These are phyloP conservation scores for Chelonus formosanus DNA, from an alignment of 2,888 invertebrate genomes.

Conservation along the genomic window DNA sequence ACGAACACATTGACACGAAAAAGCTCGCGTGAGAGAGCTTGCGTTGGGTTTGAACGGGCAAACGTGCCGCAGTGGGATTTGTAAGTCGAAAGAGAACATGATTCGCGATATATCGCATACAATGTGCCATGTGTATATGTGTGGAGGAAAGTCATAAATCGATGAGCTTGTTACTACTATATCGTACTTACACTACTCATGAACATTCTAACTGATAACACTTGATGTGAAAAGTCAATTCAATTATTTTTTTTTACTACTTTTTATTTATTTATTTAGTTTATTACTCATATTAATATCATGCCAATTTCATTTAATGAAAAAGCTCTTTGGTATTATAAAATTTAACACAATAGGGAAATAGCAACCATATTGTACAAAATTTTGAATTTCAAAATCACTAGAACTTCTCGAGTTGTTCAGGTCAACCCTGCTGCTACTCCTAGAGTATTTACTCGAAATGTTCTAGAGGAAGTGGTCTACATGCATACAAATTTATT, in stretches of 20 bases:
- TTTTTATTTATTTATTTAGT: too few relatives aligned
- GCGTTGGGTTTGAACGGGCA: conserved; percentile 15
- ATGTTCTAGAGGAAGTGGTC: too few relatives aligned
- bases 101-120: conserved; percentile 27
- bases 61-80: conserved; percentile 34
- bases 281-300: too few relatives aligned
- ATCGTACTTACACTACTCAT: not conserved
- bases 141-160: conserved; percentile 20
- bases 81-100: conserved; percentile 34
- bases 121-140: conserved; percentile 24
- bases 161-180: conserved; percentile 24
- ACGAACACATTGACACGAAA: conserved; percentile 15
- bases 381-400: too few relatives aligned
- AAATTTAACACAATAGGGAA: too few relatives aligned
- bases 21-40: conserved; percentile 24
- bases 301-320: too few relatives aligned
- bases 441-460: too few relatives aligned
- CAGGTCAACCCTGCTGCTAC: too few relatives aligned
- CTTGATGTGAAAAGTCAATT: conserved; percentile 1
- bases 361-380: too few relatives aligned
- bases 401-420: too few relatives aligned
- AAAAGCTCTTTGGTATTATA: too few relatives aligned
- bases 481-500: too few relatives aligned
- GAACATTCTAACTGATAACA: conserved; percentile 7
- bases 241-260: not conserved